A percentile compares a stretch with the other conserved stretches of the same genome.
These are phyloP conservation scores for Ethmia dodecea DNA, from an alignment of 2,888 invertebrate species.

Conservation along the genomic window DNA sequence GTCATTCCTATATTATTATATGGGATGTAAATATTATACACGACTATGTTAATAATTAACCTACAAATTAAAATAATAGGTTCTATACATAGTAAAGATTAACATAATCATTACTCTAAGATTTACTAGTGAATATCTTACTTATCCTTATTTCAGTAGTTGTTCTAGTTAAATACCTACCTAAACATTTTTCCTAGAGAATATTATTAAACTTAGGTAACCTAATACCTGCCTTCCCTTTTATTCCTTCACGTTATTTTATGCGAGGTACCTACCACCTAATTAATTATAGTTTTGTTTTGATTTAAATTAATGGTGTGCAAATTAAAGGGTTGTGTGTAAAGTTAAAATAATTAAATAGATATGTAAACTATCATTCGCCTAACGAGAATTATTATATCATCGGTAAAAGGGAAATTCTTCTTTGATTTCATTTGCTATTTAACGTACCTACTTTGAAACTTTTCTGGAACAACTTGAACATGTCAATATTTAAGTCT, in stretches of 20 bases:
- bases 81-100: slow-evolving; percentile 68
- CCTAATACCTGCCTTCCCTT: slow-evolving; percentile 33
- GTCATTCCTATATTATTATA: slow-evolving; percentile 55
- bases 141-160: slow-evolving; percentile 69
- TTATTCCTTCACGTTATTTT: slow-evolving; percentile 32
- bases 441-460: slow-evolving; percentile 27
- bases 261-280: too few species aligned
- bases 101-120: slow-evolving; percentile 73
- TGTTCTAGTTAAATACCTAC: slow-evolving; percentile 54
- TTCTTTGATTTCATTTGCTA: slow-evolving; percentile 30
- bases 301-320: slow-evolving; percentile 64
- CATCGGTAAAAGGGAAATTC: slow-evolving; percentile 40
- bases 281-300: slow-evolving; percentile 39
- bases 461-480: slow-evolving; percentile 40
- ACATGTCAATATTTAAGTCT: slow-evolving; percentile 52
- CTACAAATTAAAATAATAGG: slow-evolving; percentile 69
- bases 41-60: slow-evolving; percentile 67
- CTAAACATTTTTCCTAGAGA: slow-evolving; percentile 47
- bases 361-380: slow-evolving; percentile 62
- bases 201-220: slow-evolving; percentile 40
- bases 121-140: slow-evolving; percentile 58
- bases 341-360: slow-evolving; percentile 75
- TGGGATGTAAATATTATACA: slow-evolving; percentile 70
- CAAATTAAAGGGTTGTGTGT: slow-evolving; percentile 78
- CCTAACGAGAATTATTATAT: slow-evolving; percentile 42